A percentile compares a stretch with the other conserved stretches of the same genome.
Conservation (phyloP, 2,113 vertebrate species). For the Gnathonemus longibarbis region DNA sequence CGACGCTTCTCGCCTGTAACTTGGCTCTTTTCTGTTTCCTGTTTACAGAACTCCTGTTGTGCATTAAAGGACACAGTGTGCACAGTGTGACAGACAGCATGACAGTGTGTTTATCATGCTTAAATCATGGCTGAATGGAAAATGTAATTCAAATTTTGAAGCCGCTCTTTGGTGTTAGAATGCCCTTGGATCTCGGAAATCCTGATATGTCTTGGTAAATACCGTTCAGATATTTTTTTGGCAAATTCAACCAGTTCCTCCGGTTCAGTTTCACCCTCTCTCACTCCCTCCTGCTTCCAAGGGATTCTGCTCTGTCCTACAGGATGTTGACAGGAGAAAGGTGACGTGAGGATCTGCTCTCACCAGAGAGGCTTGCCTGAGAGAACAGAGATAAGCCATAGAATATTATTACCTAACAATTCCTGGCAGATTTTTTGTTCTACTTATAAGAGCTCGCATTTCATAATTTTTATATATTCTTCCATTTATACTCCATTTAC, state of each 20-base stretch:
- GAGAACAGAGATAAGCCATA: neutral
- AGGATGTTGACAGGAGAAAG: neutral
- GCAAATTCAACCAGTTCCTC: neutral
- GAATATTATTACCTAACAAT: neutral
- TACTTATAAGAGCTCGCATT: neutral
- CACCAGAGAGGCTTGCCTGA: neutral
- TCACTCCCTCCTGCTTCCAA: neutral
- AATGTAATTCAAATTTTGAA: neutral
- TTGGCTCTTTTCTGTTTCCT: neutral
- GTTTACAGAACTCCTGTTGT: neutral
- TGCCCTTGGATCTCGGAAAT: neutral
- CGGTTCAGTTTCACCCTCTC: neutral
- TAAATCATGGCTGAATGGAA: neutral
- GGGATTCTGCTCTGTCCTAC: neutral
- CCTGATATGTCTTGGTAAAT: neutral
- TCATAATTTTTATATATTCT: neutral
- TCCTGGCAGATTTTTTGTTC: neutral
- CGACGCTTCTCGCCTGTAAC: neutral
- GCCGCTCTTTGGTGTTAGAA: neutral
- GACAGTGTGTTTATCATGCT: neutral
- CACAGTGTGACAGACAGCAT: neutral
- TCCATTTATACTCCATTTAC: neutral
- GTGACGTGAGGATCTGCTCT: neutral
- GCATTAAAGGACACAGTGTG: neutral
- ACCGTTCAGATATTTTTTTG: neutral